Conservation (phyloP, 2,113 vertebrate genomes). For the Motacilla tschutschensis region DNA sequence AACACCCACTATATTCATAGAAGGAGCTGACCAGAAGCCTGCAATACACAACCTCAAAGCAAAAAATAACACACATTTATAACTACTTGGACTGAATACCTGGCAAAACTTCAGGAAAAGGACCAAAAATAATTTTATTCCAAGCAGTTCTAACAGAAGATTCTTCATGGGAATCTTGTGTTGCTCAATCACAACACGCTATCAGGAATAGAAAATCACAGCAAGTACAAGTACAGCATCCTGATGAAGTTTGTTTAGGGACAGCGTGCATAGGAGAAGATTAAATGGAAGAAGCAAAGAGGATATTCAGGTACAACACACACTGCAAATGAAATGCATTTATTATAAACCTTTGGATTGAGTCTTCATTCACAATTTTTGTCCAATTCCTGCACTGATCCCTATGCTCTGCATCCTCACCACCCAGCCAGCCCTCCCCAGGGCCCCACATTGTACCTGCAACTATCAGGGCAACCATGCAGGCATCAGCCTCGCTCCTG, state of each 20-base stretch:
- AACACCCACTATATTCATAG: not conserved
- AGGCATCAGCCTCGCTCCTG: not conserved
- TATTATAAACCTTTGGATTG: not conserved
- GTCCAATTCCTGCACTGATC: not conserved
- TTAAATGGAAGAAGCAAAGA: not conserved
- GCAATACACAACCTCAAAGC: not conserved
- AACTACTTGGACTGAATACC: not conserved
- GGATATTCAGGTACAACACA: not conserved
- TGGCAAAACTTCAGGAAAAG: conserved; percentile 10
- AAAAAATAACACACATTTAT: not conserved
- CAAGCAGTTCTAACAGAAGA: not conserved
- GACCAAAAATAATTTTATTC: not conserved
- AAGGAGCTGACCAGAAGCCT: not conserved
- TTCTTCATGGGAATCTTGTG: not conserved
- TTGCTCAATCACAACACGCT: not conserved
- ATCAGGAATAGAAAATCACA: not conserved
- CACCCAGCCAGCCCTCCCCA: not conserved
- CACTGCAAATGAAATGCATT: not conserved
- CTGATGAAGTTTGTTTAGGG: not conserved
- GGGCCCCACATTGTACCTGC: not conserved
- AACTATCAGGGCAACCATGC: fast-evolving
- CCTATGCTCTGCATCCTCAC: not conserved
- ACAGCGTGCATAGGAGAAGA: fast-evolving
- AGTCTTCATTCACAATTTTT: not conserved
- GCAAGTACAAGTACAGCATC: not conserved